Evolutionary conservation across 2,113 vertebrate species (phyloP).

Genomic region (Callocephalon fimbriatum): DNA sequence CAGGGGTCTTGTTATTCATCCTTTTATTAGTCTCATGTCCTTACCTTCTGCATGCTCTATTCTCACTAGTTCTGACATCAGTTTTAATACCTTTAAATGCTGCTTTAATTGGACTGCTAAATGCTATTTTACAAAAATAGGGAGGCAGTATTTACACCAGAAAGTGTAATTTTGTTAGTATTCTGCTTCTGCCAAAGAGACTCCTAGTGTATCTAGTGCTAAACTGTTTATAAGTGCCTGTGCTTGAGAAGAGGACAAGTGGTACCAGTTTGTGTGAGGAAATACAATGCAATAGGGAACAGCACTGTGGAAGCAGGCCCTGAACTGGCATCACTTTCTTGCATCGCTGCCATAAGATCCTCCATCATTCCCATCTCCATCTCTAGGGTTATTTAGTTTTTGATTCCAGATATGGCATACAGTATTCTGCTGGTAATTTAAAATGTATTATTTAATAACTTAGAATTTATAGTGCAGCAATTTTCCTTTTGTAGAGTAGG

Average conservation of each 20-base stretch:
- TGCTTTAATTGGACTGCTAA: background rate
- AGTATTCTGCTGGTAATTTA: background rate
- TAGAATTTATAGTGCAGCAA: background rate
- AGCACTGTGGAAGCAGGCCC: background rate
- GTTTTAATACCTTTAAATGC: background rate
- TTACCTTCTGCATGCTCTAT: background rate
- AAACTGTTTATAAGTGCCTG: background rate
- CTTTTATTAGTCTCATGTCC: background rate
- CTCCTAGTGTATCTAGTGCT: background rate
- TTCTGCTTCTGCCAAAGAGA: background rate
- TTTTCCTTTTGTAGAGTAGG: background rate
- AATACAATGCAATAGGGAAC: background rate
- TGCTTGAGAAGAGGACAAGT: background rate
- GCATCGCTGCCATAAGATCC: background rate
- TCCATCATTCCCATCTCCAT: background rate
- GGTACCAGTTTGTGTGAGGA: background rate
- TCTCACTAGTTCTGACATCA: background rate
- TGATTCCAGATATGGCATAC: background rate
- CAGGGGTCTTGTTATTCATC: background rate
- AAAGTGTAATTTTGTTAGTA: background rate
- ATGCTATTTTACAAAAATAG: background rate
- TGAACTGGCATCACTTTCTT: background rate
- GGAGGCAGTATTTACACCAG: background rate
- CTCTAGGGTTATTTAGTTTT: background rate
- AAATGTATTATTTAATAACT: background rate